phyloP scores from a whole-genome alignment of 2,113 vertebrate genomes.

The Bubalus kerabau region DNA sequence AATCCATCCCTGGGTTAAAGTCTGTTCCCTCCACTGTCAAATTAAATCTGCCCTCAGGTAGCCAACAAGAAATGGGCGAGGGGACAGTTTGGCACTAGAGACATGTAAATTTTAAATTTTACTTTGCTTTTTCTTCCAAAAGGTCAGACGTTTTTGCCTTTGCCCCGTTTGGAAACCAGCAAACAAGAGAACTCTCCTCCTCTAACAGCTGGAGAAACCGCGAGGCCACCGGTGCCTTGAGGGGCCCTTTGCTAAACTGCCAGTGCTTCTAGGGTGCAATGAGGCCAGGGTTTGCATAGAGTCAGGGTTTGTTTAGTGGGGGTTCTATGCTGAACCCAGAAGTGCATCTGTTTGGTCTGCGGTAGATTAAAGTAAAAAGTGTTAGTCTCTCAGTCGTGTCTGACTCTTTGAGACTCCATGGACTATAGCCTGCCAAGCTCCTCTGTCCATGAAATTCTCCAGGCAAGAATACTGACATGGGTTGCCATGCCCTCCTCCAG shows the following conservation, averaged over 20 bases:
- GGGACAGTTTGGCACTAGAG: not conserved
- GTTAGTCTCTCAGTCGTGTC: not conserved
- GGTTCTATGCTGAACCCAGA: not conserved
- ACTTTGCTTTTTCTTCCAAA: not conserved
- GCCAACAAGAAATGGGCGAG: not conserved
- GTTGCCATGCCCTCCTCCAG: not conserved
- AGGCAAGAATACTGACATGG: not conserved
- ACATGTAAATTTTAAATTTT: not conserved
- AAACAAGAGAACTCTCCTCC: not conserved
- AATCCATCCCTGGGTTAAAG: not conserved
- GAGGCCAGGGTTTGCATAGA: not conserved
- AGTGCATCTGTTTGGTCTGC: not conserved
- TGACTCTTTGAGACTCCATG: not conserved
- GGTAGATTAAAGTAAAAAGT: not conserved
- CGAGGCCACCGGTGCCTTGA: fast-evolving
- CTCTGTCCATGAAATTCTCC: not conserved
- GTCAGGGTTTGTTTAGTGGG: not conserved
- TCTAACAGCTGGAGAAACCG: not conserved
- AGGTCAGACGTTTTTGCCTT: not conserved
- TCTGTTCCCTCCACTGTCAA: not conserved
- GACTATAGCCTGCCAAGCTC: not conserved
- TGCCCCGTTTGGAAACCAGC: not conserved
- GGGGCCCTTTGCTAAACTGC: not conserved
- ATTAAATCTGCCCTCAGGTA: not conserved
- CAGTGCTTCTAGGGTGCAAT: not conserved